A percentile compares a stretch with the other conserved stretches of the same genome.
These are phyloP conservation scores for Amphipoea oculea DNA, from an alignment of 2,888 invertebrate genomes.

Conservation along the genomic window DNA sequence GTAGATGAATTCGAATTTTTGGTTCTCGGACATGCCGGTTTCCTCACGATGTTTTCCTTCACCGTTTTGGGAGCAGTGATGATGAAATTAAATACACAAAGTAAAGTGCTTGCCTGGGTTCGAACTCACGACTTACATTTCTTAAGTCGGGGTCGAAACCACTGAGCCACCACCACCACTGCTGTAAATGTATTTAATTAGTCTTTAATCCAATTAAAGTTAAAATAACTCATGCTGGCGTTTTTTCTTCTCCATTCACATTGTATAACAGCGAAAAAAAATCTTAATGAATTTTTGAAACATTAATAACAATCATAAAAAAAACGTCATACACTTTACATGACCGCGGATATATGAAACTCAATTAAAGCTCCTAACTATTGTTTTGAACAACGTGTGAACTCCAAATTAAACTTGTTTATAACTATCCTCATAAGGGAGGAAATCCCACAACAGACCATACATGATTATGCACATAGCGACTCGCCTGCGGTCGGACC, in stretches of 20 bases:
- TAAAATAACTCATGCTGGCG: not conserved
- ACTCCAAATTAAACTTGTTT: slow-evolving; percentile 16
- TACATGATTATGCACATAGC: slow-evolving; percentile 17
- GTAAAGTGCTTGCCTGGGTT: too few relatives aligned
- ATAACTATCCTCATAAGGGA: not conserved
- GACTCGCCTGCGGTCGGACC: slow-evolving; percentile 50
- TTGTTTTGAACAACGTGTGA: slow-evolving; percentile 36
- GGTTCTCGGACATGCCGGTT: too few relatives aligned
- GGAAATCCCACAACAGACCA: slow-evolving; percentile 40
- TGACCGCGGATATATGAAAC: not conserved
- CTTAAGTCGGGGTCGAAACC: too few relatives aligned
- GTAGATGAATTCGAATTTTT: too few relatives aligned
- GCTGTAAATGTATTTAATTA: slow-evolving; percentile 2
- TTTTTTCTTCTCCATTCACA: not conserved
- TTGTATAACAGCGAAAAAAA: not conserved
- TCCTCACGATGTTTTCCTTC: too few relatives aligned
- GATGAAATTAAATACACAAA: too few relatives aligned
- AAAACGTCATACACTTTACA: slow-evolving; percentile 8
- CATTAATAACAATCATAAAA: slow-evolving; percentile 2
- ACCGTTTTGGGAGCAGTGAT: too few relatives aligned
- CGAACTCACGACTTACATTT: too few relatives aligned
- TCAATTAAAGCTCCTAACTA: not conserved
- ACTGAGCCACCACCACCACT: too few relatives aligned
- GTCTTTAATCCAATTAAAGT: not conserved
- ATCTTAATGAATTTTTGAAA: not conserved